Percentiles rank a stretch among this genome's conserved stretches.
phyloP scores from a whole-genome alignment of 2,888 invertebrate species.

The Celastrina argiolus region DNA sequence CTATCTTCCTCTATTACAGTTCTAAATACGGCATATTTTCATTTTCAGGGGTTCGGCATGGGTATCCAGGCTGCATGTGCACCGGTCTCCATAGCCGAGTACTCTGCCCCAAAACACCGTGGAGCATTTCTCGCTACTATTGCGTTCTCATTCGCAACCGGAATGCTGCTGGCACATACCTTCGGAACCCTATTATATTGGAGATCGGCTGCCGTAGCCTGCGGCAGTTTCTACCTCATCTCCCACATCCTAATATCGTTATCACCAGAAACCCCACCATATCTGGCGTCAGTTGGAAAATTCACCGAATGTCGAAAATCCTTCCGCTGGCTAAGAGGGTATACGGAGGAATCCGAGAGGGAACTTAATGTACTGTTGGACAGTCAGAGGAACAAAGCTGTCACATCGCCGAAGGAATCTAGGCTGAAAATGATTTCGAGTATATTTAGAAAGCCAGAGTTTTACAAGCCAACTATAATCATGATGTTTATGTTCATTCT shows the following conservation, averaged over 20 bases:
- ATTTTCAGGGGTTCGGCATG: constrained; percentile 69
- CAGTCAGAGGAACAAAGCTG: constrained; percentile 54
- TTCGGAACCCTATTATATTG: constrained; percentile 80
- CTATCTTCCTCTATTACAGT: too few species aligned
- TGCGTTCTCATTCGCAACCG: constrained; percentile 80
- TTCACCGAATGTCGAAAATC: constrained; percentile 75
- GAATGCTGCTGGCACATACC: constrained; percentile 80
- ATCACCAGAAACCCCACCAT: constrained; percentile 82
- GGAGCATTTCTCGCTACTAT: constrained; percentile 80
- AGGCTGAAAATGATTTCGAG: constrained; percentile 51
- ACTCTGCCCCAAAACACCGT: constrained; percentile 77
- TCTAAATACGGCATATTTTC: constrained; percentile 3
- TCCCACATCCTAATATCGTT: constrained; percentile 72
- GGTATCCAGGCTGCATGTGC: constrained; percentile 73
- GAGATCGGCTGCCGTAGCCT: constrained; percentile 75
- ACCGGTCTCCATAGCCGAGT: constrained; percentile 69
- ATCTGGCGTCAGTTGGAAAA: constrained; percentile 77
- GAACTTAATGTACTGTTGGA: constrained; percentile 68
- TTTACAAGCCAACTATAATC: constrained; percentile 78
- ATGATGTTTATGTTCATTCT: constrained; percentile 82
- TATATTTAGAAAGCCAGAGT: constrained; percentile 64
- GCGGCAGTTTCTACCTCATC: constrained; percentile 67
- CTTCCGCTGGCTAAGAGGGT: constrained; percentile 79
- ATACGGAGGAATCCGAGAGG: constrained; percentile 56
- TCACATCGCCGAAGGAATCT: constrained; percentile 48